phyloP scores from a whole-genome alignment of 2,797 vertebrate genomes.

The Lutjanus campechanus region DNA sequence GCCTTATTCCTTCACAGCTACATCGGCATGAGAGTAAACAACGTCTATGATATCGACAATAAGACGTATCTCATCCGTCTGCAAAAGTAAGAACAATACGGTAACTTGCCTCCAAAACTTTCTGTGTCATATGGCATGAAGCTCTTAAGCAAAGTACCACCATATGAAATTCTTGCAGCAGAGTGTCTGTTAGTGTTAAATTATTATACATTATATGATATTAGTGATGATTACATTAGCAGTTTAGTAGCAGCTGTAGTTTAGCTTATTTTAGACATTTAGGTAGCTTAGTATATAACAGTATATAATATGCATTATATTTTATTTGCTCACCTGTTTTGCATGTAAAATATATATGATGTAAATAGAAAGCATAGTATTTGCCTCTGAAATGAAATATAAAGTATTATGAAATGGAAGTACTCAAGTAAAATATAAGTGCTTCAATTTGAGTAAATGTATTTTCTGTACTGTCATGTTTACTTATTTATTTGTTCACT shows the following conservation, averaged over 20 bases:
- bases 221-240: no score
- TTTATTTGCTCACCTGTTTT: not conserved
- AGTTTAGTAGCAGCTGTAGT: not conserved
- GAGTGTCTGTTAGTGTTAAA: not conserved
- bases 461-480: no score
- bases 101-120: constrained; percentile 9
- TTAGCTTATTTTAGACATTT: not conserved
- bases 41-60: constrained; percentile 98
- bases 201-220: not conserved
- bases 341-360: not conserved
- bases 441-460: no score
- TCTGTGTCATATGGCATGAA: not conserved
- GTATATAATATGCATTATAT: no score
- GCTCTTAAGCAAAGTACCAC: not conserved
- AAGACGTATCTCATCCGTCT: constrained; percentile 98
- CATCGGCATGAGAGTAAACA: constrained; percentile 96
- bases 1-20: constrained; percentile 82
- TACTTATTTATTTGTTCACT: no score
- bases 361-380: not conserved
- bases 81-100: constrained; percentile 91
- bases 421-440: no score
- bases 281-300: not conserved
- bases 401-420: no score
- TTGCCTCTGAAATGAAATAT: not conserved
- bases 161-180: not conserved